Conservation (phyloP, 2,113 vertebrate genomes). For the Sinocyclocheilus grahami region DNA sequence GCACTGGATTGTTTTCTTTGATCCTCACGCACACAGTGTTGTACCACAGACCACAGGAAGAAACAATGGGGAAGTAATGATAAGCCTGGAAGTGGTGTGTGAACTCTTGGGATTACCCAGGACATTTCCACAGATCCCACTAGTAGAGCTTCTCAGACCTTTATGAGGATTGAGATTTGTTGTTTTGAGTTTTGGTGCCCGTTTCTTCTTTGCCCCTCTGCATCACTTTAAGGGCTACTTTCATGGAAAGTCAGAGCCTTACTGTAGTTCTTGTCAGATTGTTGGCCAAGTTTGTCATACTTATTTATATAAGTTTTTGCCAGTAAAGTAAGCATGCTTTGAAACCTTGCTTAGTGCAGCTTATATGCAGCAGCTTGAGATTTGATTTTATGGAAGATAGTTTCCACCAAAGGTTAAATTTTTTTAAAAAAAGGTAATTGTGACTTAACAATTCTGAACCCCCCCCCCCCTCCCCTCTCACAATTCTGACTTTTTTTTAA, state of each 20-base stretch:
- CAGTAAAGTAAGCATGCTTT: background rate
- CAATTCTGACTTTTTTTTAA: too few species aligned
- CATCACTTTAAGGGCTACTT: background rate
- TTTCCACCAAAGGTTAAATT: too few species aligned
- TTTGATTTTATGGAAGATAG: background rate
- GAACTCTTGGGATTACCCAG: slow-evolving; percentile 40
- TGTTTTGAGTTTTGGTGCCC: background rate
- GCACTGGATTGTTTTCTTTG: slow-evolving; percentile 34
- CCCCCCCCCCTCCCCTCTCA: too few species aligned
- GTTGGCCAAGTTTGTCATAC: slow-evolving; percentile 12
- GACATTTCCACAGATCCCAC: slow-evolving; percentile 33
- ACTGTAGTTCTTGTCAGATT: background rate
- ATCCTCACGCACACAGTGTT: slow-evolving; percentile 9
- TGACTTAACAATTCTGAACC: too few species aligned
- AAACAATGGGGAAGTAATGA: background rate
- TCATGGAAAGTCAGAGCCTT: background rate
- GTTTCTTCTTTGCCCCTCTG: background rate
- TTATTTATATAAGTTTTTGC: background rate
- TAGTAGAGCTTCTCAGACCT: slow-evolving; percentile 16
- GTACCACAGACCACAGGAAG: slow-evolving; percentile 7
- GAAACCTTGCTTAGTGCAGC: background rate
- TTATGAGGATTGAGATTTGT: slow-evolving; percentile 9
- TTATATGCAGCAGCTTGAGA: background rate
- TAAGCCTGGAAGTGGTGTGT: slow-evolving; percentile 33
- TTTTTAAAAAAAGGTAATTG: too few species aligned